Conservation (phyloP, 1,140 invertebrate species). For the Maconellicoccus hirsutus region DNA sequence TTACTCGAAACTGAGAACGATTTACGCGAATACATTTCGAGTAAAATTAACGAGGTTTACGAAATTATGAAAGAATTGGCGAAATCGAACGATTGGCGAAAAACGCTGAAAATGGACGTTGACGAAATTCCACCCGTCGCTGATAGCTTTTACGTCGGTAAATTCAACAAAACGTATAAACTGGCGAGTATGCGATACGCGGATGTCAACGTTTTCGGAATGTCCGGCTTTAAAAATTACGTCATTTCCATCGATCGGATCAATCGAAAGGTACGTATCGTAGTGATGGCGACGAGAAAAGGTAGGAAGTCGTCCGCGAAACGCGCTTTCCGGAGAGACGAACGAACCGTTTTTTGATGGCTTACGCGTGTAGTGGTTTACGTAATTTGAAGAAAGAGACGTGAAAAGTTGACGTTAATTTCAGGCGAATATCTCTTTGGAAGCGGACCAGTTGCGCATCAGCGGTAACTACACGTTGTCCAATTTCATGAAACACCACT, state of each 20-base stretch:
- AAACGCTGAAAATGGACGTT: background rate
- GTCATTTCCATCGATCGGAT: background rate
- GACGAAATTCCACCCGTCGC: background rate
- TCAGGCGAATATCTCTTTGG: background rate
- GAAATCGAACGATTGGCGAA: background rate
- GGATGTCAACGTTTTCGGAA: background rate
- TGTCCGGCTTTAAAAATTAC: background rate
- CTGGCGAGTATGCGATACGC: background rate
- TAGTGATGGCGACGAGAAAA: no score
- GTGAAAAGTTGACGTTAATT: no score
- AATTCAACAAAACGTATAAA: background rate
- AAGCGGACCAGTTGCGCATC: background rate
- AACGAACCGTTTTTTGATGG: no score
- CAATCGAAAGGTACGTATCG: background rate
- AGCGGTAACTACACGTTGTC: background rate
- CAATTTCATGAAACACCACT: background rate
- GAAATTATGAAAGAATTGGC: background rate
- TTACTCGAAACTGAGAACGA: background rate
- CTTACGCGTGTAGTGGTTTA: no score
- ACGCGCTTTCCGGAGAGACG: no score
- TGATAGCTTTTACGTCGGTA: background rate
- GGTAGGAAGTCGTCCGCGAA: no score
- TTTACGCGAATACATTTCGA: background rate
- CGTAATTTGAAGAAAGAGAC: no score
- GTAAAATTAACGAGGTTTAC: background rate